Evolutionary conservation across 2,888 invertebrate genomes (phyloP).

Genomic region (Lydus trimaculatus): DNA sequence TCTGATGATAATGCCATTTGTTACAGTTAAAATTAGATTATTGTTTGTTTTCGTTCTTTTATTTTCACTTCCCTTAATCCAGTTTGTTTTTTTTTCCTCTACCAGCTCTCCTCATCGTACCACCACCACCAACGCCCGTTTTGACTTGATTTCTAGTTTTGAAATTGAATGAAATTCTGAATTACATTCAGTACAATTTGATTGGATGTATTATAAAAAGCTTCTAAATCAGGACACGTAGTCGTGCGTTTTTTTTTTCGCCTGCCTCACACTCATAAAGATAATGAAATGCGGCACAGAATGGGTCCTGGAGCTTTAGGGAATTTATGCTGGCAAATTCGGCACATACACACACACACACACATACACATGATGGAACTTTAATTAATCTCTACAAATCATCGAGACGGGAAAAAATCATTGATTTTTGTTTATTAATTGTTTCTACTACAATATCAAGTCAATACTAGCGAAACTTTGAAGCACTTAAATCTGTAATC

Average conservation of each 20-base stretch:
- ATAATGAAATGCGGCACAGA: constrained; percentile 16
- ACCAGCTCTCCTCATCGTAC: too few species aligned
- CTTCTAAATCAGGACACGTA: constrained; percentile 16
- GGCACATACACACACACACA: background rate
- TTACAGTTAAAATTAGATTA: background rate
- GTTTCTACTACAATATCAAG: background rate
- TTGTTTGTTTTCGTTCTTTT: background rate
- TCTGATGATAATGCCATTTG: background rate
- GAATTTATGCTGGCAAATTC: background rate
- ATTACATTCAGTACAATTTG: background rate
- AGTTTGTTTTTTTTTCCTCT: too few species aligned
- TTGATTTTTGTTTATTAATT: background rate
- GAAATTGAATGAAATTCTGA: background rate
- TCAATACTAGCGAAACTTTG: background rate
- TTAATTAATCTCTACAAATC: background rate
- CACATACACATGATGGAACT: background rate
- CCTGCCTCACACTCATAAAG: constrained; percentile 13
- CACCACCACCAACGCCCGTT: background rate
- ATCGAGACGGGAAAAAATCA: background rate
- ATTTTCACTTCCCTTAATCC: background rate
- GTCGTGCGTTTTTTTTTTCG: constrained; percentile 4
- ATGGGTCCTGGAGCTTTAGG: background rate
- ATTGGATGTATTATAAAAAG: constrained; percentile 7
- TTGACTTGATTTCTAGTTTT: background rate
- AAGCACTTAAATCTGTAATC: constrained; percentile 6